Conservation (phyloP, 2,797 vertebrate species). For the Rhynchotus rufescens region DNA sequence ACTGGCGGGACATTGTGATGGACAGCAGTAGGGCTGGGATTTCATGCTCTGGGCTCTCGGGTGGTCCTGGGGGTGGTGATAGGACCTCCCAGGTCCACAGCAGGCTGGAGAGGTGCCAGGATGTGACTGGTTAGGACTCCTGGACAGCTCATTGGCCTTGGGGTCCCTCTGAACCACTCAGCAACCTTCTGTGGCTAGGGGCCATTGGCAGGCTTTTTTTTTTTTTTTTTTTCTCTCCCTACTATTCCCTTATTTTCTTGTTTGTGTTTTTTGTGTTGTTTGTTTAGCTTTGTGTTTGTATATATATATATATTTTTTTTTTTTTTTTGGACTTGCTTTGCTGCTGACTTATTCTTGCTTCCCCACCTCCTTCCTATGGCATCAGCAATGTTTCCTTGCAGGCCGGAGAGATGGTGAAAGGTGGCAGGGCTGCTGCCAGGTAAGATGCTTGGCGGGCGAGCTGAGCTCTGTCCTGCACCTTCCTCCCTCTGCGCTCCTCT, state of each 20-base stretch:
- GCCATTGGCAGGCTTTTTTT: neutral
- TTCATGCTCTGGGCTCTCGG: neutral
- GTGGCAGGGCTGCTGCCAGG: conserved; percentile 71
- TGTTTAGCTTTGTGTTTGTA: conserved; percentile 34
- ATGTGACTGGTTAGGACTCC: neutral
- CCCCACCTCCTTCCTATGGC: conserved; percentile 34
- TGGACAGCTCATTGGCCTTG: accelerated
- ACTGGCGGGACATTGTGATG: neutral
- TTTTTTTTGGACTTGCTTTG: conserved; percentile 21
- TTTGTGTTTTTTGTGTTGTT: conserved; percentile 42
- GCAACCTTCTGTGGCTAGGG: neutral
- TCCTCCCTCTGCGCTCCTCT: neutral
- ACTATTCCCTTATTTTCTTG: conserved; percentile 36
- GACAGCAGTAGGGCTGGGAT: neutral
- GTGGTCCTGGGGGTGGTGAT: neutral
- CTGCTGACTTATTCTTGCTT: conserved; percentile 9
- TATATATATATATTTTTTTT: neutral
- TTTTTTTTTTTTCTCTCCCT: neutral
- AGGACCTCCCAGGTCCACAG: neutral
- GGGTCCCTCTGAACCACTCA: neutral
- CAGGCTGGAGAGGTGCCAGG: neutral
- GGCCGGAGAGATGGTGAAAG: conserved; percentile 58
- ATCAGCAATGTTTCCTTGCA: conserved; percentile 71
- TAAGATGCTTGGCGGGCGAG: conserved; percentile 47
- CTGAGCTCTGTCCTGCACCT: conserved; percentile 11